Evolutionary conservation across 2,888 invertebrate genomes (phyloP), one percentile per base, ranked within the genome.

Genomic region (Eumacrocentrus americanus): DNA sequence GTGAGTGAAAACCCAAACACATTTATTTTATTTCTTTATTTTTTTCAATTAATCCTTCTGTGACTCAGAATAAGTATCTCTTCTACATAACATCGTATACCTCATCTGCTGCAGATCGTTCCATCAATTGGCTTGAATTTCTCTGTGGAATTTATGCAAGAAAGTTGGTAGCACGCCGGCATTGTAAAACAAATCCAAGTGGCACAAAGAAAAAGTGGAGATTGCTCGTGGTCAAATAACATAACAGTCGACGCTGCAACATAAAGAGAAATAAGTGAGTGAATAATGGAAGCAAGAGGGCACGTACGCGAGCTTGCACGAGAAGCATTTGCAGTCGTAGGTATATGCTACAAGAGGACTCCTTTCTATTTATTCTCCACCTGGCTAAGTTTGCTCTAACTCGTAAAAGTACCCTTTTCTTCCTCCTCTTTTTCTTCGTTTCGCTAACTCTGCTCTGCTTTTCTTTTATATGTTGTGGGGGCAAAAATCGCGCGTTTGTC

Each of bases 311-410:
- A n/a, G n/a, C n/a, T n/a, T n/a, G 16, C 34, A 23, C 52, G 29
- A 38, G 22, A 52, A 23, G 23, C 18, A 12, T 25, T 38, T 52
- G n/a, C 14, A 25, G 18, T 23, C 20, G 12, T 6, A 40, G 22
- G n/a, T n/a, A n/a, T n/a, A n/a, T n/a, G n/a, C n/a, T n/a, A n/a
- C n/a, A n/a, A n/a, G n/a, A n/a, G n/a, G n/a, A n/a, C 25, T 35
- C 35, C 40, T 53, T 23, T 42, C 23, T 60, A 29, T 25, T 40
- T 56, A 46, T 37, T 56, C 56, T 56, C 25, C 46, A 51, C 46
- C 46, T 46, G 51, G 38, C 47, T 35, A 56, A 34, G 18, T 46
- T 61, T 48, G 11, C 25, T 35, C 38, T n/a, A 25, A 44, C 48
- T 51, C 51, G 40, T 52, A 46, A 56, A 56, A 34, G 40, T 57